These are phyloP conservation scores for Bombycilla garrulus DNA, from an alignment of 2,113 vertebrate species.

Conservation along the genomic window DNA sequence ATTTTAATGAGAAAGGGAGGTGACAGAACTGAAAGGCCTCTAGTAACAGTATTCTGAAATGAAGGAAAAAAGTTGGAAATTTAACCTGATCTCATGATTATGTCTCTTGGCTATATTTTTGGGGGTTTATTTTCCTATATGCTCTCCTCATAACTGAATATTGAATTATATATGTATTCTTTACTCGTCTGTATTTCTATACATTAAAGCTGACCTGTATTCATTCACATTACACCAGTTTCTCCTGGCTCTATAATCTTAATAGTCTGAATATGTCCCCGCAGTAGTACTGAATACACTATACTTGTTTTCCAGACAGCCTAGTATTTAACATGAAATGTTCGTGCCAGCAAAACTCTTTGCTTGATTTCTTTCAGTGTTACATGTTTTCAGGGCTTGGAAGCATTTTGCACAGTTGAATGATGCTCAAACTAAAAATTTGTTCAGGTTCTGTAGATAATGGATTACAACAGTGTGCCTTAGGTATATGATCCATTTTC, in stretches of 20 bases:
- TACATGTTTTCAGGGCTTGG: not conserved
- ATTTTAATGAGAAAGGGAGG: conserved; percentile 41
- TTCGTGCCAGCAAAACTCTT: not conserved
- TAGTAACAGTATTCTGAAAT: conserved; percentile 7
- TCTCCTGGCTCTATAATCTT: not conserved
- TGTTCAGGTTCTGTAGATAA: conserved; percentile 22
- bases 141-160: not conserved
- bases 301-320: not conserved
- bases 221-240: not conserved
- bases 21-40: conserved; percentile 16
- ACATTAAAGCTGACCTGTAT: not conserved
- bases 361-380: not conserved
- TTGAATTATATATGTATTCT: not conserved
- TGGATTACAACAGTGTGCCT: not conserved
- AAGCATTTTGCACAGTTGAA: not conserved
- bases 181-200: not conserved
- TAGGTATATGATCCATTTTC: not conserved
- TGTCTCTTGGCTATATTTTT: not conserved
- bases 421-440: not conserved
- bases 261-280: not conserved
- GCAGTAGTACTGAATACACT: not conserved
- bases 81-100: not conserved
- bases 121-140: not conserved
- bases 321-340: not conserved
- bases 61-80: not conserved